Base-by-base conservation (phyloP, 2,888 invertebrate species). In the Petrophora chlorosata region DNA sequence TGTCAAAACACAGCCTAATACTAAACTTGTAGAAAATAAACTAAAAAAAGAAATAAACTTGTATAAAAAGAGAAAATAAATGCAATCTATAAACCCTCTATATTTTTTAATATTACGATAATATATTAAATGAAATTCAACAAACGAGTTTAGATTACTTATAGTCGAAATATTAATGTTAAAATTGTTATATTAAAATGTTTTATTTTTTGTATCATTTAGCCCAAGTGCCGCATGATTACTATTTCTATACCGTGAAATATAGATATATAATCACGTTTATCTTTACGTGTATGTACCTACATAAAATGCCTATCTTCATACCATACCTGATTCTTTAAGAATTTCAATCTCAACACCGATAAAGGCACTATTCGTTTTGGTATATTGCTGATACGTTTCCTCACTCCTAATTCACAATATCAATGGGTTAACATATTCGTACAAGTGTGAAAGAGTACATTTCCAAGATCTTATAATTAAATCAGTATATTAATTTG, bases 301-400 rank as follows among this genome's bases (percentile, higher is more conserved):
- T 57, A 61, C 43, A 41, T 67, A 62, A 67, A 65, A 70, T 76
- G 74, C 71, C 73, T 78, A 76, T 58, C 48, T 35, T 65, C 73
- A 76, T n/a, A 68, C 66, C 78, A 67, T 74, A 75, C 69, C 66
- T 60, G 76, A 82, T 83, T 79, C 82, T 81, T 76, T 56, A 47
- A 64, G 61, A 64, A 64, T 61, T 64, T 51, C 70, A 65, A 39
- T 67, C 63, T 72, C 77, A 73, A 71, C 76, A 74, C 82, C 86
- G 70, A 78, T 79, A 82, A 90, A 90, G 90, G 90, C 90, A 90
- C 90, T 85, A 79, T 79, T 83, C 80, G 68, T 84, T 89, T 89
- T 90, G 90, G 90, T 90, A 90, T 88, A 88, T 86, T 89, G 90
- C 90, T 89, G 90, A 88, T 85, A 84, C 83, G 76, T 74, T 82